Conservation (phyloP, 2,797 vertebrate genomes). For the Denticeps clupeoides region DNA sequence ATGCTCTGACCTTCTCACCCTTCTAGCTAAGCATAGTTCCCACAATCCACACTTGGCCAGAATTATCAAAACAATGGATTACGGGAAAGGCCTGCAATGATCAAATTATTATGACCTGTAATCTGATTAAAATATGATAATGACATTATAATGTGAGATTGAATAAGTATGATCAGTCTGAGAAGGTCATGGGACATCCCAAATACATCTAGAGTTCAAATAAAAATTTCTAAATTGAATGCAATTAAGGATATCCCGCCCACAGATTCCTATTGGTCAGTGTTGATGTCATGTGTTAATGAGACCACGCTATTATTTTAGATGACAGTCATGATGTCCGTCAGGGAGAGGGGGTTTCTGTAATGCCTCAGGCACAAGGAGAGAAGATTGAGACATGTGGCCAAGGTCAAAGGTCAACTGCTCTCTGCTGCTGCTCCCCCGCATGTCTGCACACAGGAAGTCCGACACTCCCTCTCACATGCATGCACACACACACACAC, state of each 20-base stretch:
- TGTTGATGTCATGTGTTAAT: too few species aligned
- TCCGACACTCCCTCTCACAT: neutral
- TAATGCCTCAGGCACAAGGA: constrained; percentile 10
- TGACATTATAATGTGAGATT: neutral
- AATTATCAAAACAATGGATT: neutral
- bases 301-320: neutral
- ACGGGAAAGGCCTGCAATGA: neutral
- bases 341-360: neutral
- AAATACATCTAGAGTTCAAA: too few species aligned
- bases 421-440: constrained; percentile 10
- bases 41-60: neutral
- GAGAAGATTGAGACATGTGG: constrained; percentile 18
- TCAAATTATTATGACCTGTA: neutral
- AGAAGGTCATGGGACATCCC: too few species aligned
- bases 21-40: too few species aligned
- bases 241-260: too few species aligned
- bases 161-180: too few species aligned
- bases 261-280: too few species aligned
- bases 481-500: neutral
- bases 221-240: too few species aligned
- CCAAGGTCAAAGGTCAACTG: constrained; percentile 8
- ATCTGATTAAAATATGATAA: neutral
- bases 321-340: neutral
- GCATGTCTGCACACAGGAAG: constrained; percentile 13
- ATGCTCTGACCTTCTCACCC: too few species aligned